Percentiles rank a stretch among this genome's conserved stretches.
phyloP scores from a whole-genome alignment of 1,140 invertebrate species.

The Brachionus angularis region DNA sequence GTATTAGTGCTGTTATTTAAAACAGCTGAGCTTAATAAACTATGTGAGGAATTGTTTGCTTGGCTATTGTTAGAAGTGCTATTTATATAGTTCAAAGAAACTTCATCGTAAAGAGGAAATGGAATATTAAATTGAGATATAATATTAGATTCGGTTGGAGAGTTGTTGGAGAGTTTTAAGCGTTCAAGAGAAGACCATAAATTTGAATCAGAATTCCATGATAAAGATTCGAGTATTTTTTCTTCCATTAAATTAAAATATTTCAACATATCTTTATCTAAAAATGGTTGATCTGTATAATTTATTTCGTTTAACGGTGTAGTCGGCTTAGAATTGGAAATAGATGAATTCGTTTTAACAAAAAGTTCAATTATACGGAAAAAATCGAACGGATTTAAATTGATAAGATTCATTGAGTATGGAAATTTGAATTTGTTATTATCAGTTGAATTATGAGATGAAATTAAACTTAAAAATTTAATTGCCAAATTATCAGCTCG shows the following conservation, averaged over 20 bases:
- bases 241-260: constrained; percentile 10
- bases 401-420: background rate
- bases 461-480: too few relatives aligned
- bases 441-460: constrained; percentile 18
- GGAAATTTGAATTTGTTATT: constrained; percentile 9
- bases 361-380: constrained; percentile 21
- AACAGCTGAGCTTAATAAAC: constrained; percentile 2
- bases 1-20: background rate
- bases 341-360: constrained; percentile 14
- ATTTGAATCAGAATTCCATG: background rate
- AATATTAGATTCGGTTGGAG: background rate
- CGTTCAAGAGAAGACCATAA: background rate
- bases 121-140: constrained; percentile 4
- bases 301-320: too few relatives aligned
- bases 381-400: background rate
- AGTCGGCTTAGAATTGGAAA: background rate
- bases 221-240: constrained; percentile 3
- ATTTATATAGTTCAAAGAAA: too few relatives aligned
- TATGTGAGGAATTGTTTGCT: background rate
- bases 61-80: background rate
- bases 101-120: constrained; percentile 24
- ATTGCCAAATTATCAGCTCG: background rate
- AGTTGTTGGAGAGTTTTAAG: background rate
- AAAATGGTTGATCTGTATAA: background rate
- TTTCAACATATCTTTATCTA: constrained; percentile 9